phyloP scores from a whole-genome alignment of 1,140 invertebrate genomes.

The Drosophila nigrodunni region DNA sequence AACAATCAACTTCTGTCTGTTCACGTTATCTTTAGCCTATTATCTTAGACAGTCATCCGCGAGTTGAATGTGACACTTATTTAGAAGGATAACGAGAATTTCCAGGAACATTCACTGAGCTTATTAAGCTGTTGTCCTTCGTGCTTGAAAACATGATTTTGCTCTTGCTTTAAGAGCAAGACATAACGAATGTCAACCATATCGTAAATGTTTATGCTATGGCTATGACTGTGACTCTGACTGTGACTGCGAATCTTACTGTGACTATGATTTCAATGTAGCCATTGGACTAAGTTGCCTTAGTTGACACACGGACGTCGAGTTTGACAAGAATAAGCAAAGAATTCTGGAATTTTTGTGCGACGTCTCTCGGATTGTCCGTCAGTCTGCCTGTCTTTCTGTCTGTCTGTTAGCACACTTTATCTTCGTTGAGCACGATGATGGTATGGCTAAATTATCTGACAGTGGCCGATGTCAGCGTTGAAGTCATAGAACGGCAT shows the following conservation, averaged over 20 bases:
- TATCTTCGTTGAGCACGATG: slow-evolving; percentile 27
- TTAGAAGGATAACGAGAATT: slow-evolving; percentile 10
- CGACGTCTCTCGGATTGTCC: slow-evolving; percentile 6
- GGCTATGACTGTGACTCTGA: slow-evolving; percentile 2
- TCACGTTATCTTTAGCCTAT: slow-evolving; percentile 7
- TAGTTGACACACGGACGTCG: slow-evolving; percentile 17
- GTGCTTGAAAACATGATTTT: slow-evolving; percentile 53
- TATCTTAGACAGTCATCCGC: slow-evolving; percentile 9
- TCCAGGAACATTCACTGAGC: slow-evolving; percentile 16
- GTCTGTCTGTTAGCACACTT: slow-evolving; percentile 54
- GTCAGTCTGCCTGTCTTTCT: slow-evolving; percentile 4
- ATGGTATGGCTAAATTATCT: slow-evolving; percentile 52
- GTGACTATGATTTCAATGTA: slow-evolving; percentile 4
- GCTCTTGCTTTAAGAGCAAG: slow-evolving; percentile 47
- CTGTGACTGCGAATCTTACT: not conserved
- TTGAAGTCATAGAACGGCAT: slow-evolving; percentile 47
- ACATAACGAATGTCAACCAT: slow-evolving; percentile 51
- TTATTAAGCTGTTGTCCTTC: slow-evolving; percentile 39
- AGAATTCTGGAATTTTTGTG: slow-evolving; percentile 29
- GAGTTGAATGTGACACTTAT: slow-evolving; percentile 15
- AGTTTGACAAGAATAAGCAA: slow-evolving; percentile 20
- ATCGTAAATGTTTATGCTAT: slow-evolving; percentile 69
- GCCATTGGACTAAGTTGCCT: slow-evolving; percentile 28
- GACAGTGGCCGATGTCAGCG: slow-evolving; percentile 59
- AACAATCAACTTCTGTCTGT: not conserved